Conservation (phyloP, 2,113 vertebrate genomes). For the Leptosomus discolor region DNA sequence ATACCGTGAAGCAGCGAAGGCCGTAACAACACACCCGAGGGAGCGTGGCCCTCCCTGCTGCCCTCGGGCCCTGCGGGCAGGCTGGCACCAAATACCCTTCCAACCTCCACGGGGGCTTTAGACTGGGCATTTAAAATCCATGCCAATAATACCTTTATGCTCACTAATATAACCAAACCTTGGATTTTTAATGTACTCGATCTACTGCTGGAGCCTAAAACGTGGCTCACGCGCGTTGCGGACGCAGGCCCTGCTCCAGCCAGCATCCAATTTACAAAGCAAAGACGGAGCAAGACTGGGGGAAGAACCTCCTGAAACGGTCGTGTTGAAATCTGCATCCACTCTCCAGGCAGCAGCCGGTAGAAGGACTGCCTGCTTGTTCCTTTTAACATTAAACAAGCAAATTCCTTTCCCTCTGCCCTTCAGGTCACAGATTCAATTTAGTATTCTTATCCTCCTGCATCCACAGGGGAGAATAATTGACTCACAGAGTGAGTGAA, state of each 20-base stretch:
- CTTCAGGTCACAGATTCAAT: neutral
- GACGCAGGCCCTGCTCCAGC: neutral
- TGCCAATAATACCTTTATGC: neutral
- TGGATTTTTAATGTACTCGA: neutral
- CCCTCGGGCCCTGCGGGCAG: accelerated
- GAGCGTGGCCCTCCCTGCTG: neutral
- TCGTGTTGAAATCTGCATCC: neutral
- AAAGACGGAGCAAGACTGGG: neutral
- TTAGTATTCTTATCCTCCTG: neutral
- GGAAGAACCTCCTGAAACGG: accelerated
- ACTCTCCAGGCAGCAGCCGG: neutral
- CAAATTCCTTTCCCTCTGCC: neutral
- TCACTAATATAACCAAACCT: neutral
- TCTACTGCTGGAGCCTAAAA: neutral
- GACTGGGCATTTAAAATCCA: neutral
- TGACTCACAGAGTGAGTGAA: neutral
- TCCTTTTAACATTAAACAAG: neutral
- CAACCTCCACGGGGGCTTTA: neutral
- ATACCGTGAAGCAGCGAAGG: neutral
- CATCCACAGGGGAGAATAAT: neutral
- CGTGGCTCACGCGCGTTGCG: neutral
- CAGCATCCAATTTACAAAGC: neutral
- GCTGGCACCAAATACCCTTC: too few species aligned
- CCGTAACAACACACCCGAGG: too few species aligned
- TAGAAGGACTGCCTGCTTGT: neutral